A percentile compares a stretch with the other conserved stretches of the same genome.
Conservation (phyloP, 2,113 vertebrate species). For the Puma concolor region DNA sequence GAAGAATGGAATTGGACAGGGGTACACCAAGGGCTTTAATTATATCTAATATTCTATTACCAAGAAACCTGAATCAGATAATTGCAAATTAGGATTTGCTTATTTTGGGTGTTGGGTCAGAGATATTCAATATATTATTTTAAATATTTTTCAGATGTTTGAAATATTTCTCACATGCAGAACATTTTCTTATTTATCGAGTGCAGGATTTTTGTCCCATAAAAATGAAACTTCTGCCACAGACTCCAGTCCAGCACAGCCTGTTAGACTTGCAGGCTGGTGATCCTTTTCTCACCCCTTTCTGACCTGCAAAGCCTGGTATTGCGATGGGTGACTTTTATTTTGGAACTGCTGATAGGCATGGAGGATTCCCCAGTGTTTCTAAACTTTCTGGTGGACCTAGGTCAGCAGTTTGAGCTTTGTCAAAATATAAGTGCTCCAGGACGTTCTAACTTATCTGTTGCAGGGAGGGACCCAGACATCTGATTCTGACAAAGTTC, state of each 20-base stretch:
- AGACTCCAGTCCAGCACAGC: neutral
- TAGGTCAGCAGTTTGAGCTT: constrained; percentile 46
- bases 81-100: constrained; percentile 54
- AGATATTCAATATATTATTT: constrained; percentile 53
- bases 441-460: constrained; percentile 28
- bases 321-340: constrained; percentile 32
- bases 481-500: constrained; percentile 11
- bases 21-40: constrained; percentile 19
- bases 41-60: neutral
- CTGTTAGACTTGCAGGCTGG: neutral
- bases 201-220: constrained; percentile 23
- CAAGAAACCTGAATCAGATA: constrained; percentile 32
- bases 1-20: neutral
- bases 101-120: constrained; percentile 1
- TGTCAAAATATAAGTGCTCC: neutral
- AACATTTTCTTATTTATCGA: constrained; percentile 61
- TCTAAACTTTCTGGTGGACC: constrained; percentile 44
- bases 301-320: constrained; percentile 31
- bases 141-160: constrained; percentile 56
- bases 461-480: neutral
- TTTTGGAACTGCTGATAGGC: constrained; percentile 46
- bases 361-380: constrained; percentile 38
- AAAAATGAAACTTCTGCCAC: neutral
- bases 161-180: constrained; percentile 61
- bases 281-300: constrained; percentile 21